Conservation (phyloP, 2,797 vertebrate species). For the Petrocephalus schoutedeni region DNA sequence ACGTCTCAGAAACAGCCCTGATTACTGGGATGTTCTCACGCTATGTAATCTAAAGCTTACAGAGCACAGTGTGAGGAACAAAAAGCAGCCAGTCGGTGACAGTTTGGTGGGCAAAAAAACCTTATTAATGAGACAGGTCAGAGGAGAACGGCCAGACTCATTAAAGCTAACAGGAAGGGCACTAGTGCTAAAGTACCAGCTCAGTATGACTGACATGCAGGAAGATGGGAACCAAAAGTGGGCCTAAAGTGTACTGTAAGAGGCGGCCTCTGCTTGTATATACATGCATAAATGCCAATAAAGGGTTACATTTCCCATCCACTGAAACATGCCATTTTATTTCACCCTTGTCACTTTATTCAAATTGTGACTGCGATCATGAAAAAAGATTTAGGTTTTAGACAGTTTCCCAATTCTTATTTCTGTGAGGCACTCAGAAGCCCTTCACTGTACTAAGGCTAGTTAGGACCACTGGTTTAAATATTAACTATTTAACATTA, state of each 20-base stretch:
- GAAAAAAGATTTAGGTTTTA: not conserved
- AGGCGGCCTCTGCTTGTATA: not conserved
- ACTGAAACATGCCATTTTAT: not conserved
- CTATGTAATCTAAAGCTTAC: not conserved
- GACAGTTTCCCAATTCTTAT: not conserved
- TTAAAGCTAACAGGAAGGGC: not conserved
- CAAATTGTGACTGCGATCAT: not conserved
- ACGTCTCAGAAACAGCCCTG: not conserved
- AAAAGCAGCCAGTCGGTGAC: not conserved
- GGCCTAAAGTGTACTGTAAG: not conserved
- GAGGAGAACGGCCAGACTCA: not conserved
- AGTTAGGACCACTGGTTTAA: not conserved
- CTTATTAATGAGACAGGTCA: not conserved
- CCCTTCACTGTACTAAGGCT: not conserved
- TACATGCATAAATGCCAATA: not conserved
- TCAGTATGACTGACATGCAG: not conserved
- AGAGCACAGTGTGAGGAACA: not conserved
- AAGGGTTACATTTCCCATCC: not conserved
- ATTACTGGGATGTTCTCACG: not conserved
- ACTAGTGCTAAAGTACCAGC: not conserved
- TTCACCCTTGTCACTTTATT: not conserved
- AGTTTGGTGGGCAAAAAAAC: not conserved
- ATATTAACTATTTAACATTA: not conserved
- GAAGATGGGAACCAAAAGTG: not conserved
- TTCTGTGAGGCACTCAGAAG: not conserved